Percentiles rank a stretch among this genome's conserved stretches.
These are phyloP conservation scores for Stegastes partitus DNA, from an alignment of 2,113 vertebrate species.

Conservation along the genomic window DNA sequence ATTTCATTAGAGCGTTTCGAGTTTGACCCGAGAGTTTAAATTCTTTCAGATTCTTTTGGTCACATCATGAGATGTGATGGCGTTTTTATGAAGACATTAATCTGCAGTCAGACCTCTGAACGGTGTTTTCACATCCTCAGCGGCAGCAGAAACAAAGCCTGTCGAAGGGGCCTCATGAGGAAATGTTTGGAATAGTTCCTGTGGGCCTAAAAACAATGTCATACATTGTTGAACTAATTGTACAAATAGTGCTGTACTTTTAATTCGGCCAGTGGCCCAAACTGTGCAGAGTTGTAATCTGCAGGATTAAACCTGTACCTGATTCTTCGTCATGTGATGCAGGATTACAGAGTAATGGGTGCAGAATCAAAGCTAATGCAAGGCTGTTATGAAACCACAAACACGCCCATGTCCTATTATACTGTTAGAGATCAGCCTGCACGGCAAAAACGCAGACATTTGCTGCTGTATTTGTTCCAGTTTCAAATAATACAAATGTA, in stretches of 20 bases:
- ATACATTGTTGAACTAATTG: slow-evolving; percentile 27
- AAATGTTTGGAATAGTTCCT: slow-evolving; percentile 57
- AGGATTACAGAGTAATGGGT: slow-evolving; percentile 10
- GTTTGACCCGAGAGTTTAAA: not conserved
- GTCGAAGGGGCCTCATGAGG: slow-evolving; percentile 1
- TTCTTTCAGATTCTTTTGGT: not conserved
- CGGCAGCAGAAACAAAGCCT: slow-evolving; percentile 7
- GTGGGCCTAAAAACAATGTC: slow-evolving; percentile 34
- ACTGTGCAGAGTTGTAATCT: not conserved
- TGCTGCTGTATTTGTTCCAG: not conserved
- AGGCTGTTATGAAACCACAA: slow-evolving; percentile 26
- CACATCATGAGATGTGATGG: not conserved
- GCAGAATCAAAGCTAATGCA: not conserved
- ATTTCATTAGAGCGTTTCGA: not conserved
- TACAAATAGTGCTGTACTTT: slow-evolving; percentile 18
- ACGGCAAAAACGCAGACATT: too few relatives aligned
- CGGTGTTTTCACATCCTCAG: slow-evolving; percentile 4
- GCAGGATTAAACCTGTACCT: slow-evolving; percentile 11
- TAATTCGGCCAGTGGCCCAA: not conserved
- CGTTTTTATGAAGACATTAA: not conserved
- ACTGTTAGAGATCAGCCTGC: not conserved
- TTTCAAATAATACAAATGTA: not conserved
- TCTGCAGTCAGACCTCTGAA: not conserved
- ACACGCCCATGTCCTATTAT: not conserved
- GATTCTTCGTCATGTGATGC: slow-evolving; percentile 9